Base-by-base conservation (phyloP, 2,888 invertebrate genomes). In the Tinea trinotella region DNA sequence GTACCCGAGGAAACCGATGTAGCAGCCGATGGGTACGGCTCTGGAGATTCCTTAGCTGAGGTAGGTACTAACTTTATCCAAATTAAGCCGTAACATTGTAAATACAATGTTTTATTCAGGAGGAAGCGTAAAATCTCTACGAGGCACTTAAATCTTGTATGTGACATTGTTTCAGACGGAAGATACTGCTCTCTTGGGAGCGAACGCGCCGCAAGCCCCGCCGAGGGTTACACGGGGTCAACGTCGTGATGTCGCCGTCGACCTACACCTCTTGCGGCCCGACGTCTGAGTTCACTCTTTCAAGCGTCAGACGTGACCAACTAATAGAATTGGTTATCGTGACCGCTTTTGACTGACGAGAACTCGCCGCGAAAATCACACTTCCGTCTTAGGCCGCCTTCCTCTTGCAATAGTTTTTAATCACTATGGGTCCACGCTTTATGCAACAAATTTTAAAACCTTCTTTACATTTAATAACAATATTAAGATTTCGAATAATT, bases 41-140 rank as follows among this genome's bases (percentile, higher is more conserved):
- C 86, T 54, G 86, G 78, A 1, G 87, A 87, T 68, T 86, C 87
- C 52, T 70, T 82, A 65, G 89, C 74, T 60, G 89, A 76, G 70
- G 61, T 13, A 20, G 4, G 24, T n/a, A n/a, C n/a, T n/a, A n/a
- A n/a, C n/a, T n/a, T n/a, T n/a, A n/a, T n/a, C n/a, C n/a, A n/a
- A n/a, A n/a, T n/a, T n/a, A n/a, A n/a, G n/a, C n/a, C n/a, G n/a
- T n/a, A n/a, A n/a, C n/a, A n/a, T n/a, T n/a, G n/a, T n/a, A n/a
- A n/a, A n/a, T n/a, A n/a, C n/a, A n/a, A n/a, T n/a, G n/a, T n/a
- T n/a, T n/a, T n/a, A n/a, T n/a, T n/a, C n/a, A n/a, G n/a, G n/a
- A n/a, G n/a, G n/a, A n/a, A n/a, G n/a, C n/a, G n/a, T n/a, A n/a
- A n/a, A n/a, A n/a, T n/a, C n/a, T n/a, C n/a, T n/a, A n/a, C n/a